Conservation (phyloP, 2,113 vertebrate genomes). For the Raphicerus campestris region DNA sequence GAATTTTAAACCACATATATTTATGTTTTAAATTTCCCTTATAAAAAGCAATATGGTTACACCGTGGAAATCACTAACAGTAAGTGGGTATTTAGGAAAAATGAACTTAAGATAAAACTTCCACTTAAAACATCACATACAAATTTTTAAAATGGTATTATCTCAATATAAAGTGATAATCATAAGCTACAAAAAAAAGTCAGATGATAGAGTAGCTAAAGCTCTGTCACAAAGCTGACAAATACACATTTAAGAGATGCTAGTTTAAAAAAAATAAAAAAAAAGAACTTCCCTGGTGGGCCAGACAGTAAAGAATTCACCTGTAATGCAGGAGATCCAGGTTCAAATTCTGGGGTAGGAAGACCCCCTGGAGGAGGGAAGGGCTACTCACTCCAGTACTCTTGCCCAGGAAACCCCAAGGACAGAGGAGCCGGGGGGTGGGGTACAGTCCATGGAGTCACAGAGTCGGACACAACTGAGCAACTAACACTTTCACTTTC, state of each 20-base stretch:
- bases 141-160: background rate
- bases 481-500: background rate
- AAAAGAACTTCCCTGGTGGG: background rate
- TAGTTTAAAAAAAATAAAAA: background rate
- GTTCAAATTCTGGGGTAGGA: background rate
- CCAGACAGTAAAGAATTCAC: background rate
- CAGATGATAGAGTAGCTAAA: background rate
- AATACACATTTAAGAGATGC: background rate
- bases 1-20: background rate
- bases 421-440: background rate
- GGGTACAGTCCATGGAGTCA: background rate
- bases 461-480: background rate
- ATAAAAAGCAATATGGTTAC: background rate
- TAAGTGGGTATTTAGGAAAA: background rate
- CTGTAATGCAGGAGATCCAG: background rate
- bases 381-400: background rate
- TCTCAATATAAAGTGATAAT: constrained; percentile 18
- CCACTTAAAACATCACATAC: background rate
- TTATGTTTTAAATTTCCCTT: background rate
- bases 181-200: background rate
- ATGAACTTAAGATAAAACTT: constrained; percentile 4
- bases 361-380: background rate
- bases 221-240: background rate
- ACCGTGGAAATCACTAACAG: background rate
- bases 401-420: background rate